Evolutionary conservation across 2,113 vertebrate species (phyloP).

Genomic region (Cyanistes caeruleus): DNA sequence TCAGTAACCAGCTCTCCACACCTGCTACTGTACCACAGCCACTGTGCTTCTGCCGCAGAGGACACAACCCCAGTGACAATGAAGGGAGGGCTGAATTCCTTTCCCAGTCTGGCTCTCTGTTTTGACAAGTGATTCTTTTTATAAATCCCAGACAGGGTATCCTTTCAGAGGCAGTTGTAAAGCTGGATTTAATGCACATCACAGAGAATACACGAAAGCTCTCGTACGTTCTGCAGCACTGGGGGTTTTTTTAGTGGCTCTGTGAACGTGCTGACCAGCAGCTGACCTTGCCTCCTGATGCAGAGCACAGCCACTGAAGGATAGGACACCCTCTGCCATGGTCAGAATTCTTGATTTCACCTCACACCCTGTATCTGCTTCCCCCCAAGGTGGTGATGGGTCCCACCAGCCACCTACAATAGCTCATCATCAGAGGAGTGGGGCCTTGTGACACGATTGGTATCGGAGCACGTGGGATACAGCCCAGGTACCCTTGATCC

Average conservation of each 20-base stretch:
- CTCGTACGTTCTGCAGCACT: not conserved
- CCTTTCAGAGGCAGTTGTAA: conserved; percentile 44
- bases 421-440: not conserved
- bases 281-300: not conserved
- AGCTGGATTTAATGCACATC: conserved; percentile 4
- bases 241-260: not conserved
- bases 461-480: not conserved
- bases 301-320: not conserved
- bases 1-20: not conserved
- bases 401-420: not conserved
- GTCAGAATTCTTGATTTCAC: not conserved
- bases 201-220: not conserved
- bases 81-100: not conserved
- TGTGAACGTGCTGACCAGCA: not conserved
- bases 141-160: conserved; percentile 18
- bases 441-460: rapidly evolving
- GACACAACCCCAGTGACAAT: not conserved
- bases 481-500: not conserved
- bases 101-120: conserved; percentile 11
- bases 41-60: not conserved
- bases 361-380: not conserved
- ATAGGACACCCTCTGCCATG: not conserved
- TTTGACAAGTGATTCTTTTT: conserved; percentile 34
- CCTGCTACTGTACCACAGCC: rapidly evolving
- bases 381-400: not conserved